phyloP scores from a whole-genome alignment of 2,888 invertebrate genomes.

The Cenopis cana region DNA sequence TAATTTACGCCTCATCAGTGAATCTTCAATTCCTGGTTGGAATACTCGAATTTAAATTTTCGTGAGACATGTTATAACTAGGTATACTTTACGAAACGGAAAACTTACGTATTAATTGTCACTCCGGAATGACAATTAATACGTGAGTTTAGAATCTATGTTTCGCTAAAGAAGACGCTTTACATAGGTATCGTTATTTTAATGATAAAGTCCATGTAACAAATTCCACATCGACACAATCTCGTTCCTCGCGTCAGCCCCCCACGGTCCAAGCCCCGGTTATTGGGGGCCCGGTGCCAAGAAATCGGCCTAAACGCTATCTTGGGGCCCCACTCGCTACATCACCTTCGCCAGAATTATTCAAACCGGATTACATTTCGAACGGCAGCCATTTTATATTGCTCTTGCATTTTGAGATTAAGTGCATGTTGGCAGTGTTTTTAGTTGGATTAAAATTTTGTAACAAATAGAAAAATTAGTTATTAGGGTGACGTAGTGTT shows the following conservation, averaged over 20 bases:
- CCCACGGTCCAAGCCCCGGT: conserved; percentile 40
- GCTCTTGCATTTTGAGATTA: conserved; percentile 26
- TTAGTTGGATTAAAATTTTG: neutral
- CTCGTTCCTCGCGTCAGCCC: conserved; percentile 22
- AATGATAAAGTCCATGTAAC: neutral
- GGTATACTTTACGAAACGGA: too few species aligned
- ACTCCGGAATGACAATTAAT: too few species aligned
- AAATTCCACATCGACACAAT: conserved; percentile 14
- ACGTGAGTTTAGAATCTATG: too few species aligned
- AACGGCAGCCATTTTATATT: conserved; percentile 29
- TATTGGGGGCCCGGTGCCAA: conserved; percentile 66
- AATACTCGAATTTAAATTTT: too few species aligned
- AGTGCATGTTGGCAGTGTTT: neutral
- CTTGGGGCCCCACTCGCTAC: conserved; percentile 58
- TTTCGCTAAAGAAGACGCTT: neutral
- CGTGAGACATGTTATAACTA: too few species aligned
- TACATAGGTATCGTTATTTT: too few species aligned
- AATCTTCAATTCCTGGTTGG: too few species aligned
- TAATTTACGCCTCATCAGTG: too few species aligned
- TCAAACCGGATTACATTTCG: conserved; percentile 60
- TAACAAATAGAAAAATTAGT: neutral
- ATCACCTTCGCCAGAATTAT: conserved; percentile 61
- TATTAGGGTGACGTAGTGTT: too few species aligned
- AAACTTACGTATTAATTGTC: too few species aligned
- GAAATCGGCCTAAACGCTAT: conserved; percentile 70